A percentile compares a stretch with the other conserved stretches of the same genome.
These are phyloP conservation scores for Erpornis zantholeuca DNA, from an alignment of 2,113 vertebrate species.

Conservation along the genomic window DNA sequence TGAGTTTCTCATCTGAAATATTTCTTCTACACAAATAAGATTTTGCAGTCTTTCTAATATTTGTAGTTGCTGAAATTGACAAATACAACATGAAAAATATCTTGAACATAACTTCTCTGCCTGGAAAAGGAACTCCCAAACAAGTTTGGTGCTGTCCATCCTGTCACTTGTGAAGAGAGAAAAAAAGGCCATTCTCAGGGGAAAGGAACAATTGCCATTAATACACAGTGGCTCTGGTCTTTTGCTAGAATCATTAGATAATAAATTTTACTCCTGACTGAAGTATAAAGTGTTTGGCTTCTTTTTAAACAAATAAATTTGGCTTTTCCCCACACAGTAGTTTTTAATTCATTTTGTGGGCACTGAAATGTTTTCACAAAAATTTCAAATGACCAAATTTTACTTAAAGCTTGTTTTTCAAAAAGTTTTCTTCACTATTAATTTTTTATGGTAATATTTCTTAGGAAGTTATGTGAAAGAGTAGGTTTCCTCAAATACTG, in stretches of 20 bases:
- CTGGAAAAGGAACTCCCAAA: background rate
- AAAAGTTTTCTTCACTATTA: background rate
- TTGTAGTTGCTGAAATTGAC: background rate
- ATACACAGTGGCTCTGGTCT: background rate
- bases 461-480: background rate
- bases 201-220: background rate
- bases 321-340: background rate
- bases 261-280: background rate
- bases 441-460: background rate
- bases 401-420: background rate
- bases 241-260: background rate
- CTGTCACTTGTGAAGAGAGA: background rate
- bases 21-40: background rate
- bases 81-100: background rate
- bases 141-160: background rate
- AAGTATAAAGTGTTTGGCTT: background rate
- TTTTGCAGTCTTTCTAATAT: background rate
- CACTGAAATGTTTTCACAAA: background rate
- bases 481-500: background rate
- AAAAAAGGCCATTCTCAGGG: background rate
- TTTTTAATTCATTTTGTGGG: background rate
- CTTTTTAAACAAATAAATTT: background rate
- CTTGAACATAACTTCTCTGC: background rate
- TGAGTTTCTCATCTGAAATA: background rate
- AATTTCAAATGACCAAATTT: background rate